Conservation (phyloP, 2,888 invertebrate genomes). For the Drosophila affinis region DNA sequence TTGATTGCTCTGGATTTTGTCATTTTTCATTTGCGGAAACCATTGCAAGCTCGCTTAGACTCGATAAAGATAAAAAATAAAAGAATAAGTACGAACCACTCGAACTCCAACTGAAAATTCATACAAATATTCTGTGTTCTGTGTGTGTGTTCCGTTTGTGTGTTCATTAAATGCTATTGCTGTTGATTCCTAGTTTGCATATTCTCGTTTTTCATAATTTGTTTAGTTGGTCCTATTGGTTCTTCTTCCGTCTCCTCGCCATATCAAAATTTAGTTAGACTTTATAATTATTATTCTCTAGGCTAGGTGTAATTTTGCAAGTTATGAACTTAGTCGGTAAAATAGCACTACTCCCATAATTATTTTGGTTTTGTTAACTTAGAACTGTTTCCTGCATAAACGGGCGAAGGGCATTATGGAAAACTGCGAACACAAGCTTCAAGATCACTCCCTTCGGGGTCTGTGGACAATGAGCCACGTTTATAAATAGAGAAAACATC, state of each 20-base stretch:
- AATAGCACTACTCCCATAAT: constrained; percentile 20
- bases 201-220: constrained; percentile 35
- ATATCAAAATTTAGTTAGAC: constrained; percentile 59
- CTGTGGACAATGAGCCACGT: neutral
- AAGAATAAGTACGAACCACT: constrained; percentile 37
- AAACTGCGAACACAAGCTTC: constrained; percentile 35
- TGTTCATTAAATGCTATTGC: constrained; percentile 62
- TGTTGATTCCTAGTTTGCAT: constrained; percentile 50
- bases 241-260: constrained; percentile 36
- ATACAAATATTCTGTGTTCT: constrained; percentile 7
- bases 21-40: constrained; percentile 66
- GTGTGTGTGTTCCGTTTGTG: constrained; percentile 1
- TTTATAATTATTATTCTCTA: constrained; percentile 53
- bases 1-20: constrained; percentile 37
- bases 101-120: constrained; percentile 5
- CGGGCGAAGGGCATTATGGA: constrained; percentile 16
- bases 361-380: constrained; percentile 63
- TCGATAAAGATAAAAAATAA: constrained; percentile 27
- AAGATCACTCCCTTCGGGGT: neutral
- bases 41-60: constrained; percentile 81
- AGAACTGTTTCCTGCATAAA: constrained; percentile 62
- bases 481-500: neutral
- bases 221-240: constrained; percentile 75
- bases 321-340: constrained; percentile 54
- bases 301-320: constrained; percentile 44